phyloP scores from a whole-genome alignment of 2,113 vertebrate genomes.

The Lepisosteus oculatus region DNA sequence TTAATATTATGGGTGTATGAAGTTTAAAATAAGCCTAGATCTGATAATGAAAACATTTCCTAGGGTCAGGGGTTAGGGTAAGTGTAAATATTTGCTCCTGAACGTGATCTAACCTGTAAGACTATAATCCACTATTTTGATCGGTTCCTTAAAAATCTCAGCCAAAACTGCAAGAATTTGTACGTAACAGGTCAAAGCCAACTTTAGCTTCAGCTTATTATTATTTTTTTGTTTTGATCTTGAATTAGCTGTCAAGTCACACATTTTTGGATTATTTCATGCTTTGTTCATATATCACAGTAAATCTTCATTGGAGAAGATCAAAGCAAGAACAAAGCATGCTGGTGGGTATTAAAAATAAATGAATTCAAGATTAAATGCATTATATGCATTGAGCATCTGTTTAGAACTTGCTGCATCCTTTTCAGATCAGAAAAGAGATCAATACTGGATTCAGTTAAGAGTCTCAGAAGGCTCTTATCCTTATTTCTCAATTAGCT shows the following conservation, averaged over 20 bases:
- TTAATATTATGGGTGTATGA: no score
- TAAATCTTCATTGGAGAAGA: slow-evolving; percentile 60
- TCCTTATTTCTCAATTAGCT: slow-evolving; percentile 9
- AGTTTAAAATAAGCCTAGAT: no score
- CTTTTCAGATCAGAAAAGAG: slow-evolving; percentile 7
- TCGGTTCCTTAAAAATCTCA: no score
- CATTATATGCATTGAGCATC: slow-evolving; percentile 24
- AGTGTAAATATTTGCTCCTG: no score
- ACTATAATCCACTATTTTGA: no score
- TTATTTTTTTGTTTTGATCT: slow-evolving; percentile 35
- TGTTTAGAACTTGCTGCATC: slow-evolving; percentile 5
- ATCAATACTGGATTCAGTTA: slow-evolving; percentile 1
- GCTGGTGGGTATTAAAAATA: slow-evolving; percentile 69
- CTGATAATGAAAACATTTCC: no score
- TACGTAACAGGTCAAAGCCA: background rate
- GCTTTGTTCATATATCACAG: slow-evolving; percentile 37
- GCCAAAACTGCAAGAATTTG: no score
- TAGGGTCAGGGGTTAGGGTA: no score
- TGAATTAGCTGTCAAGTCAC: slow-evolving; percentile 56
- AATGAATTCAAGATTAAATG: slow-evolving; percentile 60
- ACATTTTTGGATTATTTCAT: slow-evolving; percentile 39
- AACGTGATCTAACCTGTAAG: no score
- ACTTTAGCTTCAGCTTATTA: background rate
- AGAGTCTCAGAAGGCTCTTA: slow-evolving; percentile 7
- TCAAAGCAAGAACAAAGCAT: slow-evolving; percentile 63